A percentile compares a stretch with the other conserved stretches of the same genome.
Conservation (phyloP, 2,797 vertebrate species). For the Myioborus melanocephalus region DNA sequence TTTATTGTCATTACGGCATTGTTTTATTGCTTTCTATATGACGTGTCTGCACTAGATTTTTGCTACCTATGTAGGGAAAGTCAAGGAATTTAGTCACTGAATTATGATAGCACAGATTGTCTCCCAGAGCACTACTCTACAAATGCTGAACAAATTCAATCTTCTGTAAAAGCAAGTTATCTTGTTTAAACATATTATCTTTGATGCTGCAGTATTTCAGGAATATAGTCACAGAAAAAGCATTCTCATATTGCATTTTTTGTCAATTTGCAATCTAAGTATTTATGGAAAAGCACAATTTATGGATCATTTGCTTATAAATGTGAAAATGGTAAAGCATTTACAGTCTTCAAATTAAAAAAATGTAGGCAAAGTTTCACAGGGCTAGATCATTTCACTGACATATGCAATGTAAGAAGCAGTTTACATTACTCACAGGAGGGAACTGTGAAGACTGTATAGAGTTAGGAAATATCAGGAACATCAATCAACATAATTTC, state of each 20-base stretch:
- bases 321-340: constrained; percentile 19
- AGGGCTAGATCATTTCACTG: constrained; percentile 10
- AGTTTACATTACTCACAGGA: constrained; percentile 11
- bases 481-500: background rate
- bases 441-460: background rate
- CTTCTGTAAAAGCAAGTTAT: background rate
- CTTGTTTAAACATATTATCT: background rate
- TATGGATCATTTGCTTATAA: constrained; percentile 19
- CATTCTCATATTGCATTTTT: constrained; percentile 24
- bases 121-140: background rate
- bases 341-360: constrained; percentile 18
- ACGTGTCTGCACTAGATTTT: background rate
- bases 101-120: background rate
- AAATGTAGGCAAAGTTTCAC: background rate
- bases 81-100: background rate
- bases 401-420: background rate
- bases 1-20: background rate
- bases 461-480: background rate
- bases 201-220: constrained; percentile 37
- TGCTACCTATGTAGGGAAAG: background rate
- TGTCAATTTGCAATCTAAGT: constrained; percentile 12
- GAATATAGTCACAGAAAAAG: background rate
- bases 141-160: constrained; percentile 17
- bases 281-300: constrained; percentile 20
- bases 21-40: background rate